These are phyloP conservation scores for Plodia interpunctella DNA, from an alignment of 1,140 invertebrate genomes.

Conservation along the genomic window DNA sequence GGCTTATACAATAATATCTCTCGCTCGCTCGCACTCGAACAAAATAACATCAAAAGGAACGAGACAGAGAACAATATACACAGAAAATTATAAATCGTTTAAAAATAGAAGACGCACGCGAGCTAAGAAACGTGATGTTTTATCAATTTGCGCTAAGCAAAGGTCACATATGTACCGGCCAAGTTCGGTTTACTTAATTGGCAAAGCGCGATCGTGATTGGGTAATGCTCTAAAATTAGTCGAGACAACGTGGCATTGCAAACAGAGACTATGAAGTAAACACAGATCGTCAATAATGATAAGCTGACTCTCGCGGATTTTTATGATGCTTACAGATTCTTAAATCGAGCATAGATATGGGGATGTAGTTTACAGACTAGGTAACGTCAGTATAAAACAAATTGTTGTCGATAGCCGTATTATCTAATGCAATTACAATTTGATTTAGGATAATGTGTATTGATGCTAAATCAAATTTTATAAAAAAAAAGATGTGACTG, in stretches of 20 bases:
- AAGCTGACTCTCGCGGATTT: no score
- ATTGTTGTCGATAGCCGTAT: no score
- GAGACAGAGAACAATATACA: constrained; percentile 27
- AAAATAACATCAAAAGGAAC: constrained; percentile 14
- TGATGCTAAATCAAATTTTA: no score
- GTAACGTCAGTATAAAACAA: no score
- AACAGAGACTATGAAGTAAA: no score
- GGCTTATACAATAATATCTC: constrained; percentile 16
- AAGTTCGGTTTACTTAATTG: not conserved
- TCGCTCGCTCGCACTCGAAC: constrained; percentile 27
- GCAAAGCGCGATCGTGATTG: not conserved
- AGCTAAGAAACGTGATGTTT: constrained; percentile 41
- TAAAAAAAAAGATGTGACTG: no score
- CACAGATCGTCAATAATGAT: no score
- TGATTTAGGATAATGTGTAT: no score
- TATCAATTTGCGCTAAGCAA: constrained; percentile 32
- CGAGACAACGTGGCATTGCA: not conserved
- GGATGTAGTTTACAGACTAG: no score
- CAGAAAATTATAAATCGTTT: constrained; percentile 33
- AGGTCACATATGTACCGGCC: not conserved
- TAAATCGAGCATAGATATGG: no score
- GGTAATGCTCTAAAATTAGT: not conserved
- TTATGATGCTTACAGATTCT: no score
- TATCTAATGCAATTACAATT: no score
- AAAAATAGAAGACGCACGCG: constrained; percentile 56